A percentile compares a stretch with the other conserved stretches of the same genome.
Evolutionary conservation across 2,888 invertebrate genomes (phyloP).

Genomic region (Chorisops tibialis): DNA sequence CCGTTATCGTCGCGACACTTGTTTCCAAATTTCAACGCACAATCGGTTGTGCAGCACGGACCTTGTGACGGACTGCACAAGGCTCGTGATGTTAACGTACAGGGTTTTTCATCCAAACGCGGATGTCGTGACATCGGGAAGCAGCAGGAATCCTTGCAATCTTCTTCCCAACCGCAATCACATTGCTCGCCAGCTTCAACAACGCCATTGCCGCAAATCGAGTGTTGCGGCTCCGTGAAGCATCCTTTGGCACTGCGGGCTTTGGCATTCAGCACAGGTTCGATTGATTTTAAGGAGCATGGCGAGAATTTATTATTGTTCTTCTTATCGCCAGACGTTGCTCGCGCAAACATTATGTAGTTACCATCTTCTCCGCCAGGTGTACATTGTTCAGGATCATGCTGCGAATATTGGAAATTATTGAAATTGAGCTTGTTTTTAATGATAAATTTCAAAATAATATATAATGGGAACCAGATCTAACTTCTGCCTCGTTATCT

Average conservation of each 20-base stretch:
- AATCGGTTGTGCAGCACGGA: conserved; percentile 89
- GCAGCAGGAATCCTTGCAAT: conserved; percentile 92
- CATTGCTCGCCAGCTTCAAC: conserved; percentile 97
- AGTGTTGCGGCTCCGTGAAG: conserved; percentile 88
- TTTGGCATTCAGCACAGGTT: conserved; percentile 87
- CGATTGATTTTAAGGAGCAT: conserved; percentile 88
- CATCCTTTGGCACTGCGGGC: conserved; percentile 88
- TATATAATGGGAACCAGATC: too few relatives aligned
- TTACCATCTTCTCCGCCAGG: conserved; percentile 96
- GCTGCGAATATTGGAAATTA: too few relatives aligned
- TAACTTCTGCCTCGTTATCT: too few relatives aligned
- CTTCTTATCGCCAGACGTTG: conserved; percentile 95
- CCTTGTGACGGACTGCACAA: conserved; percentile 63
- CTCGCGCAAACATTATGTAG: conserved; percentile 99
- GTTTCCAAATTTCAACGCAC: conserved; percentile 79
- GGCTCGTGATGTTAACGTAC: conserved; percentile 72
- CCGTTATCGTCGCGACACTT: conserved; percentile 92
- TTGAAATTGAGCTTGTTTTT: too few relatives aligned
- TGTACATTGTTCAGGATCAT: conserved; percentile 91
- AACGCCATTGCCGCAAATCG: conserved; percentile 97
- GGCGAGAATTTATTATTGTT: conserved; percentile 98
- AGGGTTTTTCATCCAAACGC: conserved; percentile 74
- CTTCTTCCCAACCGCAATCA: conserved; percentile 98
- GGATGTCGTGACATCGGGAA: conserved; percentile 83
- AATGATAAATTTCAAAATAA: too few relatives aligned